phyloP scores from a whole-genome alignment of 2,113 vertebrate genomes.

The Zootoca vivipara region DNA sequence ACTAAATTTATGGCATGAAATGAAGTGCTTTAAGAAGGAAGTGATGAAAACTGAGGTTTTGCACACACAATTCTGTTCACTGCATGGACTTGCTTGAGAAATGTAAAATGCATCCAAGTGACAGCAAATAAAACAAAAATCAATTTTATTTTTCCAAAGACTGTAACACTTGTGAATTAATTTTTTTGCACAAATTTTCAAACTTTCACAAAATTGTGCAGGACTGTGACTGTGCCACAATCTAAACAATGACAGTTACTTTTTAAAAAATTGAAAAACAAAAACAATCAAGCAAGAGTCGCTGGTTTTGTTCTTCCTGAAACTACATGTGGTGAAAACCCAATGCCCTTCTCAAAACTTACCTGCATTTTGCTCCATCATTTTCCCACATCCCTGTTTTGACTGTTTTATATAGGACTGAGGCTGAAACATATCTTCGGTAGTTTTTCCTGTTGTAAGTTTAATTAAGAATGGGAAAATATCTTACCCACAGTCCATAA shows the following conservation, averaged over 20 bases:
- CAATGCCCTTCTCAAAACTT: slow-evolving; percentile 77
- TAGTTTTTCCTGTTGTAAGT: slow-evolving; percentile 89
- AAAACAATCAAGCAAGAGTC: slow-evolving; percentile 60
- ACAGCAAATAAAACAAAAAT: slow-evolving; percentile 38
- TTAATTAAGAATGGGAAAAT: slow-evolving; percentile 89
- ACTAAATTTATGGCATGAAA: slow-evolving; percentile 67
- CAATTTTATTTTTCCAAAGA: slow-evolving; percentile 51
- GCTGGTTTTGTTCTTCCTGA: slow-evolving; percentile 69
- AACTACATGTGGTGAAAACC: slow-evolving; percentile 75
- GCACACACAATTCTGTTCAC: background rate
- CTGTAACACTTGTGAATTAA: slow-evolving; percentile 42
- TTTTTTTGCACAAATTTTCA: slow-evolving; percentile 48
- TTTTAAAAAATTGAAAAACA: slow-evolving; percentile 7
- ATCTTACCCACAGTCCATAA: slow-evolving; percentile 84
- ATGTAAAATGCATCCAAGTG: slow-evolving; percentile 57
- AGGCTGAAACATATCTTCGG: slow-evolving; percentile 88
- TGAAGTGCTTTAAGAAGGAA: slow-evolving; percentile 68
- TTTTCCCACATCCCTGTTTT: slow-evolving; percentile 88
- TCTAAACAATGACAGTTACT: slow-evolving; percentile 38
- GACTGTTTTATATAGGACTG: slow-evolving; percentile 88
- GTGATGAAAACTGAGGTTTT: slow-evolving; percentile 53
- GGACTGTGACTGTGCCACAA: slow-evolving; percentile 51
- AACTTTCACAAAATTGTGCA: slow-evolving; percentile 36
- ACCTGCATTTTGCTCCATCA: slow-evolving; percentile 82
- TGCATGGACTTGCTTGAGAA: slow-evolving; percentile 52